A percentile compares a stretch with the other conserved stretches of the same genome.
Conservation (phyloP, 2,113 vertebrate genomes). For the Burhinus bistriatus region DNA sequence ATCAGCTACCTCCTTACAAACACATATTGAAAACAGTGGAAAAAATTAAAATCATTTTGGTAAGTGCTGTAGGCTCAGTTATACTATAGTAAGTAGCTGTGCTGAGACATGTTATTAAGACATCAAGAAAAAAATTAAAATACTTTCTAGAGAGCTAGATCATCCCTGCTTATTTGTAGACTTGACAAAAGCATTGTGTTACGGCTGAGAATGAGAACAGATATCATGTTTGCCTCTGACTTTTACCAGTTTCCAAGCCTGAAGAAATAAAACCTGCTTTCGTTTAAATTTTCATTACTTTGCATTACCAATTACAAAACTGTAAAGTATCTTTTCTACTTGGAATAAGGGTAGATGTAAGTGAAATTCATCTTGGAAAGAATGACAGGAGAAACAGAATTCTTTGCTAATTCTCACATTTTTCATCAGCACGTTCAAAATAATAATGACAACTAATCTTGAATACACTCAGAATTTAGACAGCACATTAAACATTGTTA, state of each 20-base stretch:
- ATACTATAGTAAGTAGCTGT: background rate
- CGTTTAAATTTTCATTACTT: background rate
- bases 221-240: background rate
- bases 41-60: conserved; percentile 11
- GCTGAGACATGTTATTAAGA: background rate
- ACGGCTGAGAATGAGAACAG: background rate
- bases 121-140: background rate
- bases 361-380: background rate
- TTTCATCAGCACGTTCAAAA: background rate
- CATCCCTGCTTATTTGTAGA: background rate
- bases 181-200: conserved; percentile 7
- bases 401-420: background rate
- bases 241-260: background rate
- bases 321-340: background rate
- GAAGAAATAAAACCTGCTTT: background rate
- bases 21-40: conserved; percentile 29
- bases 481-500: background rate
- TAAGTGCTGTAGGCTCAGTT: background rate
- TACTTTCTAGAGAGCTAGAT: background rate
- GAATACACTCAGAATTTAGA: background rate
- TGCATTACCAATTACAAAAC: background rate
- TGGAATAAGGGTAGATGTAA: background rate
- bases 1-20: conserved; percentile 46
- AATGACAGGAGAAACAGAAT: background rate
- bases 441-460: background rate